phyloP scores from a whole-genome alignment of 2,113 vertebrate species.

The Enhydra lutris region DNA sequence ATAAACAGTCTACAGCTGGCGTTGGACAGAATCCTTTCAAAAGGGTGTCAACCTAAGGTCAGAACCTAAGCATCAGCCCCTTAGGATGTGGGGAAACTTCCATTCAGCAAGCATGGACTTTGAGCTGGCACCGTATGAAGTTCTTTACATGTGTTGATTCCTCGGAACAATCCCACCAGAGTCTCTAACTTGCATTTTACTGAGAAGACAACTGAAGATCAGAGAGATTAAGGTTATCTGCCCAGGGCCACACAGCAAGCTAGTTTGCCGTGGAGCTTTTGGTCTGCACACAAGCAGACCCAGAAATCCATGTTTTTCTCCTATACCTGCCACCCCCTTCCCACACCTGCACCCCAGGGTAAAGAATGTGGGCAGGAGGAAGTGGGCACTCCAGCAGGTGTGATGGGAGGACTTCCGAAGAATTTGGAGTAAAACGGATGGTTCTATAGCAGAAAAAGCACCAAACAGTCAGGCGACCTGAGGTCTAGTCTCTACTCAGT shows the following conservation, averaged over 20 bases:
- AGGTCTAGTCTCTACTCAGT: background rate
- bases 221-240: background rate
- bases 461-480: background rate
- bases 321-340: background rate
- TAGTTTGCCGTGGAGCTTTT: background rate
- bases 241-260: background rate
- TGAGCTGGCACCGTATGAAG: background rate
- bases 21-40: background rate
- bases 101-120: background rate
- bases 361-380: background rate
- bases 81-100: background rate
- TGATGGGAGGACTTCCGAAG: background rate
- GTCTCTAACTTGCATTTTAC: background rate
- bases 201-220: background rate
- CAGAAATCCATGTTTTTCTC: background rate
- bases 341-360: background rate
- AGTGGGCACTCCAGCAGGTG: background rate
- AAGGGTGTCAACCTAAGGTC: background rate
- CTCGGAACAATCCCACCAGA: background rate
- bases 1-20: background rate
- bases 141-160: background rate
- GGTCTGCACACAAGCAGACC: background rate
- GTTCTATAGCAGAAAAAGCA: background rate
- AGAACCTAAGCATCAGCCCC: too few species aligned
- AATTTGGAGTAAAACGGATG: rapidly evolving